phyloP scores from a whole-genome alignment of 2,113 vertebrate genomes.

The Actinemys pallida region DNA sequence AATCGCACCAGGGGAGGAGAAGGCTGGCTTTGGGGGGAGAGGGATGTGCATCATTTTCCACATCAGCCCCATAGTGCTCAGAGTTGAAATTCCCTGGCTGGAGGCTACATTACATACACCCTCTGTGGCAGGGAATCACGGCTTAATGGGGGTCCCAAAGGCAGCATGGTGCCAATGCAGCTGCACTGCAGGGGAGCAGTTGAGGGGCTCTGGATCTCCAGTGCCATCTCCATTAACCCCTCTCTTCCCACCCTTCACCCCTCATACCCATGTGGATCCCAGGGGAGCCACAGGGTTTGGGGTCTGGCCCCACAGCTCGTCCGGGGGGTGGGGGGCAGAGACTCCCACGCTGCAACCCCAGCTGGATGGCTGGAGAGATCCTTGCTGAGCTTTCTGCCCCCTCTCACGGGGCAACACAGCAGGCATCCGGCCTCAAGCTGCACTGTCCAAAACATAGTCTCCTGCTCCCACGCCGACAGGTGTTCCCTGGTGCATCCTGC shows the following conservation, averaged over 20 bases:
- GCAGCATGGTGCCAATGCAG: accelerated
- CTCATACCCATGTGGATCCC: background rate
- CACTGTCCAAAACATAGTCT: background rate
- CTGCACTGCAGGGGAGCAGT: accelerated
- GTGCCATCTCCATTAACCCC: background rate
- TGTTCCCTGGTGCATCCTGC: background rate
- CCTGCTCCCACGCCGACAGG: background rate
- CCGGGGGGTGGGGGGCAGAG: accelerated
- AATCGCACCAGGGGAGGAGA: background rate
- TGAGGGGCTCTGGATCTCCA: accelerated
- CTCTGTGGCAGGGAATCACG: background rate
- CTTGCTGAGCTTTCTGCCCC: background rate
- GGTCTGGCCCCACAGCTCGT: background rate
- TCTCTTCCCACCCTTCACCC: accelerated
- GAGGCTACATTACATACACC: background rate
- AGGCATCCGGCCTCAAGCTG: background rate
- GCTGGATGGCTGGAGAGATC: background rate
- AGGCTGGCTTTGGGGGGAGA: background rate
- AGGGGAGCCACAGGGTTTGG: background rate
- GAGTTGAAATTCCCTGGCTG: background rate
- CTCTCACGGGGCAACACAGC: background rate
- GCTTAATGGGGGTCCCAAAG: accelerated
- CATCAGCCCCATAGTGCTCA: accelerated
- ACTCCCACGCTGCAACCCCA: background rate
- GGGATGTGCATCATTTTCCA: background rate